Evolutionary conservation across 1,140 invertebrate species (phyloP), one percentile per base, ranked within the genome.

Genomic region (Zophobas morio): DNA sequence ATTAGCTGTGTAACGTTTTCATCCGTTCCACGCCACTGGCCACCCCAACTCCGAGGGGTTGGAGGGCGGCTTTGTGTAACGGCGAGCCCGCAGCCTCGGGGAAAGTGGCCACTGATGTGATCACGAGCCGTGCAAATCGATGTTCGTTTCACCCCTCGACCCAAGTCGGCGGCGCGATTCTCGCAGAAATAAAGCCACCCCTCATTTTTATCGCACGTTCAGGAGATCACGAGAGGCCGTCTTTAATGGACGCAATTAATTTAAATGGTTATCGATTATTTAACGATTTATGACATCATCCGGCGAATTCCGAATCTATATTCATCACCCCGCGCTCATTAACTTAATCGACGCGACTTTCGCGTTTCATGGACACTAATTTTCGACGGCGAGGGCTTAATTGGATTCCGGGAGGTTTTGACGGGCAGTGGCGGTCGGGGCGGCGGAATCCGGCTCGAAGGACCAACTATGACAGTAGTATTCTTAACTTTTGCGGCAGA

Each of bases 101-200:
- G 79, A 81, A 83, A 84, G 83, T 84, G 82, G 81, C 82, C 82
- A 82, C 81, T 84, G 83, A 84, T 82, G 83, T 83, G 84, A 84
- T 84, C 84, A 84, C 80, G 83, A 84, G 76, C 79, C 83, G 84
- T 84, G 80, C 82, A 84, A 84, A 84, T 84, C 84, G 84, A 84
- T 84, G 84, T 84, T 82, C 82, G 82, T 79, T 84, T 84, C 81
- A 77, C 81, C 82, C 81, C 80, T 79, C 63, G 63, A 79, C 70
- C 72, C 72, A 6, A 74, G 53, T 70, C 70, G 49, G 39, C 72
- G 56, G 35, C 70, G 60, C 73, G 79, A 70, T 75, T 74, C 60
- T 66, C 60, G 60, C 35, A 37, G 60, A 80, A 79, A 80, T 80
- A 79, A 80, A 80, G 74, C 79, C 66, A 66, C 77, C 79, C 79